Conservation (phyloP, 2,113 vertebrate species). For the Kryptolebias marmoratus region DNA sequence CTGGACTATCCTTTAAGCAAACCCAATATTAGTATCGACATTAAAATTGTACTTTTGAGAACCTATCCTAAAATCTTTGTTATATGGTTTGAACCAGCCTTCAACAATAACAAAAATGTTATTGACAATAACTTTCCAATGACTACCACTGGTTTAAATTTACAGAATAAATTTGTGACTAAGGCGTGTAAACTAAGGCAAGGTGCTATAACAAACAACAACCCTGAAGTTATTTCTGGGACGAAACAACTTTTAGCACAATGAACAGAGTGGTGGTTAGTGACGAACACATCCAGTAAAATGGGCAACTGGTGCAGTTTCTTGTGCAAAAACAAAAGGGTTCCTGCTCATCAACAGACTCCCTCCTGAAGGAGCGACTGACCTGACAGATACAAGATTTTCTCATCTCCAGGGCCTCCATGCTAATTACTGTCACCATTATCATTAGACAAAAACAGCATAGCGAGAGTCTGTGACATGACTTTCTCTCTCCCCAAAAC, state of each 20-base stretch:
- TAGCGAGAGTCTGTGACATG: slow-evolving; percentile 16
- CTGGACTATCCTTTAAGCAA: no score
- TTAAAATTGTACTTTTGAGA: no score
- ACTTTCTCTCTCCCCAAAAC: slow-evolving; percentile 18
- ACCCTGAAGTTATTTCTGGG: not conserved
- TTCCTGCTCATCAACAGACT: slow-evolving; percentile 5
- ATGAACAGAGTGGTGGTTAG: slow-evolving; percentile 4
- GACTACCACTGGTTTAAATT: not conserved
- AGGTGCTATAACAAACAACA: not conserved
- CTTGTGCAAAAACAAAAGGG: slow-evolving; percentile 6
- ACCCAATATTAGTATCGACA: no score
- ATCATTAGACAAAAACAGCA: slow-evolving; percentile 40
- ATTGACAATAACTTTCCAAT: no score
- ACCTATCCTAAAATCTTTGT: no score
- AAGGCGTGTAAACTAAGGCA: not conserved
- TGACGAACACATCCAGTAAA: slow-evolving; percentile 5
- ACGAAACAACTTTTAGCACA: not conserved
- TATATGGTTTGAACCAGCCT: no score
- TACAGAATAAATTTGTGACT: not conserved
- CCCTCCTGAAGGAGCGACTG: not conserved
- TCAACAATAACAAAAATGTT: no score
- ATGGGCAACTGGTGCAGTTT: not conserved
- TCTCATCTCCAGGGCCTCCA: not conserved
- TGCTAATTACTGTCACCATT: slow-evolving; percentile 12
- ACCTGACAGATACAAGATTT: not conserved